phyloP scores from a whole-genome alignment of 2,797 vertebrate species.

The Manis pentadactyla region DNA sequence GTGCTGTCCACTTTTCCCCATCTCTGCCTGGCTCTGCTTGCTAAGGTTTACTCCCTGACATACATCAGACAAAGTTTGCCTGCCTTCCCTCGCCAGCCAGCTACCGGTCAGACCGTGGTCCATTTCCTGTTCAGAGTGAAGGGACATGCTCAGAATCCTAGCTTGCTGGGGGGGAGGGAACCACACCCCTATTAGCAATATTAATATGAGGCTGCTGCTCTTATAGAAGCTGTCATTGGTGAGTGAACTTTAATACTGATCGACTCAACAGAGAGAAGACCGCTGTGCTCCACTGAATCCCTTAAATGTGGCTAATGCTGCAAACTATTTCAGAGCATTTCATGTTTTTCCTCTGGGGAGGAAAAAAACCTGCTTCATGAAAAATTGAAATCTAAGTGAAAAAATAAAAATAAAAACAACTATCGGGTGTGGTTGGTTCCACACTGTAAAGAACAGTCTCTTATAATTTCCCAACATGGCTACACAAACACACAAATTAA shows the following conservation, averaged over 20 bases:
- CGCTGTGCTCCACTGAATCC: constrained; percentile 81
- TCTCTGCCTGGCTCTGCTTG: constrained; percentile 51
- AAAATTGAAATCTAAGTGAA: constrained; percentile 45
- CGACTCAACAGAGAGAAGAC: constrained; percentile 80
- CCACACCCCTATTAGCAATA: background rate
- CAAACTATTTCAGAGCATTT: constrained; percentile 81
- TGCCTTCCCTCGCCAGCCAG: background rate
- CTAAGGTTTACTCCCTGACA: constrained; percentile 80
- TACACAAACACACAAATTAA: background rate
- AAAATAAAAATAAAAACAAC: background rate
- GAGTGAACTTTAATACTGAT: constrained; percentile 83
- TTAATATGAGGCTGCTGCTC: constrained; percentile 64
- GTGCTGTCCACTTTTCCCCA: background rate
- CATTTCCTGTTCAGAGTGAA: constrained; percentile 47
- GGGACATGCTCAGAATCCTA: constrained; percentile 64
- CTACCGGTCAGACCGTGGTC: constrained; percentile 35
- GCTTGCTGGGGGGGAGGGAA: background rate
- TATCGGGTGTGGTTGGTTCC: background rate
- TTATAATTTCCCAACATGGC: background rate
- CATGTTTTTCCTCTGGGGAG: constrained; percentile 46
- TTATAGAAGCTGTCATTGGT: constrained; percentile 77
- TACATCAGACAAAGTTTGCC: constrained; percentile 53
- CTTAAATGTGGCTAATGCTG: constrained; percentile 77
- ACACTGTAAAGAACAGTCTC: background rate
- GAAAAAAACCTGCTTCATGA: constrained; percentile 37